Evolutionary conservation across 2,888 invertebrate species (phyloP), one percentile per base, ranked within the genome.

Genomic region (Xanthostigma xanthostigma): DNA sequence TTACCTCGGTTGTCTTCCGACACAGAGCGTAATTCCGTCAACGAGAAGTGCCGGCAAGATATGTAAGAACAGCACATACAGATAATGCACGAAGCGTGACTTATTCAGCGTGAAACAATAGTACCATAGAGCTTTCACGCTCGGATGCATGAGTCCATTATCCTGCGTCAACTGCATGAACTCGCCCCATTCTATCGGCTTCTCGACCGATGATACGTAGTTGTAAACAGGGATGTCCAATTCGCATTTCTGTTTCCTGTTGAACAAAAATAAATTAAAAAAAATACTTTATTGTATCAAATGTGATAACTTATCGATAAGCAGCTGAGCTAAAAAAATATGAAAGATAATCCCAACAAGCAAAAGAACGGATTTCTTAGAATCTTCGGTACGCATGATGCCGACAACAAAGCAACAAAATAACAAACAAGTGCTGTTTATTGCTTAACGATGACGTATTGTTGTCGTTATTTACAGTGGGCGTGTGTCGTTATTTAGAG

Each of bases 191-290:
- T 78, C 83, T 45, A 92, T 70, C 0, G 89, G 87, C 58, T 90
- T 88, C 55, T 88, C 80, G 4, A 77, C 76, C 0, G 90, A 87
- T 0, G 92, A 86, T 9, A 90, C 89, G 65, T 79, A 90, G 67
- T 94, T 90, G 70, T 88, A 92, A 52, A 95, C 80, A 0, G 86
- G 81, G 33, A 76, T 69, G 12, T 73, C 68, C 43, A 58, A 63
- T 3, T 53, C 50, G 8, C 49, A 33, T 40, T 51, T 51, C 35
- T 48, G 4, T 51, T 54, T 36, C 13, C 46, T 50, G 0, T 27
- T 27, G 6, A 27, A 27, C 27, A 27, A 27, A 5, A 27, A 27
- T 27, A 27, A 27, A 4, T 3, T 17, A 17, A 17, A 17, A n/a
- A n/a, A n/a, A n/a, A n/a, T n/a, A n/a, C n/a, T n/a, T n/a, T n/a